Conservation (phyloP, 2,888 invertebrate species). For the Heliconius cydno region DNA sequence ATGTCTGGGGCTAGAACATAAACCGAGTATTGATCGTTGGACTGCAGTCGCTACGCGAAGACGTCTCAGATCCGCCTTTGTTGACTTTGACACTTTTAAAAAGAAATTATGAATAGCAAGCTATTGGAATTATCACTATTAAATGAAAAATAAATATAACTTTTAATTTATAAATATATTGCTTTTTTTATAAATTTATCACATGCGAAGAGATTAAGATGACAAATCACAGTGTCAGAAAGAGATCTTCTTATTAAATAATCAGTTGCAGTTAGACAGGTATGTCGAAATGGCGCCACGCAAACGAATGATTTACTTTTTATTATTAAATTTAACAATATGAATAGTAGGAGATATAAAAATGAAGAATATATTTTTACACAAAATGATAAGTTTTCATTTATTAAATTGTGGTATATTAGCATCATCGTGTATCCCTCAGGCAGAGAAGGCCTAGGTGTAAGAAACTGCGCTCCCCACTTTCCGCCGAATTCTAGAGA, state of each 20-base stretch:
- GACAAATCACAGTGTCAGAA: neutral
- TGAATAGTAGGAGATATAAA: neutral
- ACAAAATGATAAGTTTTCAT: neutral
- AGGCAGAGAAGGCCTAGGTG: no score
- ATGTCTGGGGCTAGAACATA: constrained; percentile 32
- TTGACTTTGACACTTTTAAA: neutral
- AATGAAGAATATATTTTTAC: neutral
- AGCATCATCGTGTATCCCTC: no score
- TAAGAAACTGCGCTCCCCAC: no score
- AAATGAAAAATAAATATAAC: no score
- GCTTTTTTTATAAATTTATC: neutral
- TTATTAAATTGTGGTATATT: neutral
- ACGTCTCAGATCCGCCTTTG: neutral
- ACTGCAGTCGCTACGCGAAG: neutral
- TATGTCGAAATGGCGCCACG: neutral
- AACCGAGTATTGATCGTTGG: constrained; percentile 27
- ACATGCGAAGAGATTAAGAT: neutral
- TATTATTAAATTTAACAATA: neutral
- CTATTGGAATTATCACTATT: no score
- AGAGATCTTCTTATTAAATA: neutral
- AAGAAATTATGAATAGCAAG: no score
- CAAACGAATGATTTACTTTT: neutral
- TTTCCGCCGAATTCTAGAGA: no score
- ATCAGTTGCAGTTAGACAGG: no score
- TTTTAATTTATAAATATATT: no score